These are phyloP conservation scores for Coranthus polyacanthus DNA, from an alignment of 2,797 vertebrate genomes.

Conservation along the genomic window DNA sequence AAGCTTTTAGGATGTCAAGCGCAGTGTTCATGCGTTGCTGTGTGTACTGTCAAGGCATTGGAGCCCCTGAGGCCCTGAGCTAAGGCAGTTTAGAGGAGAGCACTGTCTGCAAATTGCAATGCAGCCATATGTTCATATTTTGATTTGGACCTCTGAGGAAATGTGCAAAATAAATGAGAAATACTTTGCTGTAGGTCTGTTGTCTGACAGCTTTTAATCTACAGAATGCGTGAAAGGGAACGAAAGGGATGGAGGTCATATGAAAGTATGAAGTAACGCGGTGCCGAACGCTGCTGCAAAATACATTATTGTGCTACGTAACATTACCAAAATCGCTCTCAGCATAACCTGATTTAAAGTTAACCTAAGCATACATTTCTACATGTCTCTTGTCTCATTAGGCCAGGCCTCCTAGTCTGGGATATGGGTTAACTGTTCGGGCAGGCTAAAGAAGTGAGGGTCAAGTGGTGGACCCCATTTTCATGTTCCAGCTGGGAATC, in stretches of 20 bases:
- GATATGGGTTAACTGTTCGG: conserved; percentile 64
- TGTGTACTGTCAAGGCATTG: conserved; percentile 30
- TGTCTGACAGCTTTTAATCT: conserved; percentile 38
- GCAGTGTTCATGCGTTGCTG: conserved; percentile 19
- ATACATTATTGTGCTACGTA: conserved; percentile 42
- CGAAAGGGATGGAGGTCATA: conserved; percentile 53
- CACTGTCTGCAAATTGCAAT: conserved; percentile 45
- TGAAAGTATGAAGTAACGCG: conserved; percentile 41
- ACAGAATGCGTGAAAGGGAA: conserved; percentile 16
- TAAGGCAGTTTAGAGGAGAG: conserved; percentile 47
- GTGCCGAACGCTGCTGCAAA: conserved; percentile 38
- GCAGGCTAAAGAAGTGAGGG: conserved; percentile 48
- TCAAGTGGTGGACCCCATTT: conserved; percentile 58
- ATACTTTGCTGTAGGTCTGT: conserved; percentile 60
- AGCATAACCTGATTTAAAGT: conserved; percentile 13
- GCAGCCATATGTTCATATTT: conserved; percentile 70
- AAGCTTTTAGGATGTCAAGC: conserved; percentile 34
- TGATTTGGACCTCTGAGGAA: conserved; percentile 63
- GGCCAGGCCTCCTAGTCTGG: conserved; percentile 48
- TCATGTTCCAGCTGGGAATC: conserved; percentile 59
- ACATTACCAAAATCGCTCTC: conserved; percentile 31
- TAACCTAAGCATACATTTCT: conserved; percentile 5
- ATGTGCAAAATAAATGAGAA: conserved; percentile 49
- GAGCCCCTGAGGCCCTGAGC: conserved; percentile 38
- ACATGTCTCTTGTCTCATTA: conserved; percentile 19